These are phyloP conservation scores for Parnassius mnemosyne DNA, from an alignment of 2,888 invertebrate species.

Conservation along the genomic window DNA sequence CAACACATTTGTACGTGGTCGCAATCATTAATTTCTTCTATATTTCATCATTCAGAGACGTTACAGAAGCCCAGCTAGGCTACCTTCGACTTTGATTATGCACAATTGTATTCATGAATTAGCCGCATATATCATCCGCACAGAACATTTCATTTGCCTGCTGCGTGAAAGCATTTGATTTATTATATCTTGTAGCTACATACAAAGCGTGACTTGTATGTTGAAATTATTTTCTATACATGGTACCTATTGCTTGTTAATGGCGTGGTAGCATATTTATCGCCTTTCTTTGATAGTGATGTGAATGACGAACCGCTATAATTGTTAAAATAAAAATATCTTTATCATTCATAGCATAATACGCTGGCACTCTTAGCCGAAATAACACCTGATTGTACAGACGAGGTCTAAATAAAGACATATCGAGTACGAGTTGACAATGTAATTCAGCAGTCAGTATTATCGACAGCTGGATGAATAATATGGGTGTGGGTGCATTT, in stretches of 20 bases:
- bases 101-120: slow-evolving; percentile 34
- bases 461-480: no score
- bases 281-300: slow-evolving; percentile 4
- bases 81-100: slow-evolving; percentile 29
- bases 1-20: slow-evolving; percentile 6
- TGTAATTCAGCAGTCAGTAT: no score
- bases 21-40: slow-evolving; percentile 16
- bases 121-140: slow-evolving; percentile 31
- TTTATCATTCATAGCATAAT: not conserved
- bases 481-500: no score
- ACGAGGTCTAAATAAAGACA: no score
- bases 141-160: slow-evolving; percentile 30
- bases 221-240: slow-evolving; percentile 24
- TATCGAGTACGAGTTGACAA: no score
- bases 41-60: slow-evolving; percentile 19
- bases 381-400: no score
- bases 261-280: slow-evolving; percentile 19
- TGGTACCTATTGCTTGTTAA: slow-evolving; percentile 16
- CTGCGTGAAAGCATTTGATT: slow-evolving; percentile 29
- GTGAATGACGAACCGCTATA: not conserved
- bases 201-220: slow-evolving; percentile 24
- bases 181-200: slow-evolving; percentile 22
- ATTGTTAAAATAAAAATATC: not conserved
- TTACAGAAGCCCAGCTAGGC: slow-evolving; percentile 17
- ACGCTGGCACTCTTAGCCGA: no score